Evolutionary conservation across 2,113 vertebrate genomes (phyloP), one percentile per base, ranked within the genome.

Genomic region (Alligator sinensis): DNA sequence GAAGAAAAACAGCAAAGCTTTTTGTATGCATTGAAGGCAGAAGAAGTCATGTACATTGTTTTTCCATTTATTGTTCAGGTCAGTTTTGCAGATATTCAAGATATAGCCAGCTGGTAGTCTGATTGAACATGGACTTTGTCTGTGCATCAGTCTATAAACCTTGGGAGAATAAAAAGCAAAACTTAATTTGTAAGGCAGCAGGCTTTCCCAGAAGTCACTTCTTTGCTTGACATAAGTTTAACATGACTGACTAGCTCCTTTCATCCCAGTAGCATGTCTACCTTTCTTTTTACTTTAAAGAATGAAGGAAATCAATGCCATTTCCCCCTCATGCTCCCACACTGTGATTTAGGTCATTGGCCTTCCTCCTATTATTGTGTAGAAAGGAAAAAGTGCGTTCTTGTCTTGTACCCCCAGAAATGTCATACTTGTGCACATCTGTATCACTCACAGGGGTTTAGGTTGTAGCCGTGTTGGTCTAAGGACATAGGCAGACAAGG

Each of bases 381-480:
- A 30, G 11, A 57, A 28, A 54, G 14, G 30, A 78, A 74, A 28
- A 38, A 57, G 11, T 24, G 22, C 3, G 4, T 63, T 38, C 19
- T 34, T 27, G 34, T 68, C 30, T 4, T 9, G 30, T 70, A 54
- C 11, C 68, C 1, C 0, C 13, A 55, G 1, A 9, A 15, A 12
- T 0, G 1, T 72, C 86, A 80, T 9, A 5, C 34, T 64, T 38
- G 28, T n/a, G 38, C 62, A 82, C 38, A 10, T 17, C 2, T 0
- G 83, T 47, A 28, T 24, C 72, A 59, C 66, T 30, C 55, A 70
- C 28, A 27, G n/a, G n/a, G n/a, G n/a, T n/a, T n/a, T n/a, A n/a
- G n/a, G n/a, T n/a, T n/a, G n/a, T n/a, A n/a, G n/a, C n/a, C n/a
- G n/a, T n/a, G n/a, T n/a, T n/a, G n/a, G n/a, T n/a, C n/a, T n/a